Evolutionary conservation across 2,888 invertebrate genomes (phyloP), one percentile per base, ranked within the genome.

Genomic region (Ennomos quercinarius): DNA sequence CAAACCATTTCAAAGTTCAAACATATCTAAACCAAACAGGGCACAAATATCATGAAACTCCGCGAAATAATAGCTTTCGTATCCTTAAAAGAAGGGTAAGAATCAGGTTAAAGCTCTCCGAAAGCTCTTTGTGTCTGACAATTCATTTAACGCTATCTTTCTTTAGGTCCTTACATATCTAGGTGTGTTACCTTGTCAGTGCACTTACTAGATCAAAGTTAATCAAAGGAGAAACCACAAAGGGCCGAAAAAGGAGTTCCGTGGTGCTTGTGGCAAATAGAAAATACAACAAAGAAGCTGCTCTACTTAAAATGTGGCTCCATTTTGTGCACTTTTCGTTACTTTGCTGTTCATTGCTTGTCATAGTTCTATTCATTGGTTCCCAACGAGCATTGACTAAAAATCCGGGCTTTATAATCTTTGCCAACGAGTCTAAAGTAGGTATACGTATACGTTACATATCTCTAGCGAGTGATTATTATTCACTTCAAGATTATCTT

Each of bases 151-250:
- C 71, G 68, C 68, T 59, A 55, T 54, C 55, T 42, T 39, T 37
- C 42, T 12, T 38, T 37, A 51, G 43, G 13, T n/a, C n/a, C n/a
- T n/a, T 42, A 58, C 61, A 47, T 59, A 66, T 45, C 45, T 58
- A 44, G 56, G 51, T 39, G 34, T 38, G 39, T 60, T 66, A 76
- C 74, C 72, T 75, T 68, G 70, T 50, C 63, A 56, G 58, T 74
- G 83, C 84, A 89, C 89, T 88, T 86, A 86, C 88, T 87, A 91
- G 84, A 92, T 92, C 91, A 91, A 91, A 93, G 93, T 91, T 93
- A 93, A 93, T 93, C 92, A 92, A 87, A 91, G 86, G 82, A 81
- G 77, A 80, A 74, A 75, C 77, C 87, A 90, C 90, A 91, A 91
- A 90, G 87, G 82, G 86, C 81, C 84, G 79, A 83, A 89, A 89